Conservation (phyloP, 2,888 invertebrate genomes). For the Dryobotodes eremita region DNA sequence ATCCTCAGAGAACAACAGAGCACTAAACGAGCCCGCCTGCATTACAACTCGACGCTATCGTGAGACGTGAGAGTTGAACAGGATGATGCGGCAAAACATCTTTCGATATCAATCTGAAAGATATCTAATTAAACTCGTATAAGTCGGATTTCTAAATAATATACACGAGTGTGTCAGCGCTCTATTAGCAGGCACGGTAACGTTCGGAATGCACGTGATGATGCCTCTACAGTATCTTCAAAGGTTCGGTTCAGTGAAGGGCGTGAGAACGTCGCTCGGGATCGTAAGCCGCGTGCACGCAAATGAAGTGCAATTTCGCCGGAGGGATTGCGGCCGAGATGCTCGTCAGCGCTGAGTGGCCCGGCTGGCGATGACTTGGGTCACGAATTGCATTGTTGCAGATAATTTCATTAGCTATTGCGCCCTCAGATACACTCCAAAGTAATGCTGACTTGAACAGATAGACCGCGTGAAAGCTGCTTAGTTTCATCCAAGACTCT, state of each 20-base stretch:
- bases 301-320: conserved; percentile 87
- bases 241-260: conserved; percentile 73
- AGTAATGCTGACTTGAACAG: conserved; percentile 44
- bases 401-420: conserved; percentile 81
- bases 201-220: conserved; percentile 69
- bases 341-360: conserved; percentile 72
- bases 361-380: conserved; percentile 67
- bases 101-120: conserved; percentile 75
- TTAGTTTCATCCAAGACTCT: conserved; percentile 41
- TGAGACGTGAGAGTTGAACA: conserved; percentile 77
- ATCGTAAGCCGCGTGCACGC: conserved; percentile 81
- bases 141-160: conserved; percentile 75
- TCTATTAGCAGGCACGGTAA: conserved; percentile 70
- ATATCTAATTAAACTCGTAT: conserved; percentile 75
- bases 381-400: conserved; percentile 85
- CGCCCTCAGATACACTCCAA: conserved; percentile 63
- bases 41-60: conserved; percentile 76
- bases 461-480: conserved; percentile 43
- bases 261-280: conserved; percentile 82
- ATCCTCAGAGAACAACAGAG: conserved; percentile 73
- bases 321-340: conserved; percentile 80
- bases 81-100: conserved; percentile 82
- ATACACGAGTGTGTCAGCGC: conserved; percentile 77
- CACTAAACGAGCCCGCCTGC: conserved; percentile 77
- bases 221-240: conserved; percentile 70